Evolutionary conservation across 2,888 invertebrate species (phyloP).

Genomic region (Morinoia aosen): DNA sequence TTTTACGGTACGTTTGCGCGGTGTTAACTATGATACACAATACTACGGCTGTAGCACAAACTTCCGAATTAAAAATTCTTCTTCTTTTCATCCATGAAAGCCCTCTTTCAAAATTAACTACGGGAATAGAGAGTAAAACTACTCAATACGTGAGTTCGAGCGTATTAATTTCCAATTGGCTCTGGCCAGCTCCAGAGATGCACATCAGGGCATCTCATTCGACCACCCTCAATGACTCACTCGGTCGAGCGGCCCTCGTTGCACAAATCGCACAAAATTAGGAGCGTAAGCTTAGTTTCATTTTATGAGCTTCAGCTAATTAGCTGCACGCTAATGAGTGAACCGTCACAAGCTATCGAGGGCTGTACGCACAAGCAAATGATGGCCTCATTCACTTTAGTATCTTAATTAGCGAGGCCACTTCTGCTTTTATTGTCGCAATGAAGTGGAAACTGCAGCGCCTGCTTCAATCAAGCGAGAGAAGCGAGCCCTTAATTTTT

Average conservation of each 20-base stretch:
- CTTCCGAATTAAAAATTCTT: background rate
- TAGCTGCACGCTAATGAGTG: conserved; percentile 4
- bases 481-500: background rate
- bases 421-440: background rate
- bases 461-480: background rate
- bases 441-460: background rate
- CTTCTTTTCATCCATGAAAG: background rate
- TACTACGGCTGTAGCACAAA: background rate
- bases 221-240: background rate
- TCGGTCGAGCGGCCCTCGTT: background rate
- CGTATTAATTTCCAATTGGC: background rate
- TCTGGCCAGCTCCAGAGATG: background rate
- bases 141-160: background rate
- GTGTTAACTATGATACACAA: no score
- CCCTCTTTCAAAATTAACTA: background rate
- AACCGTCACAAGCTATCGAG: background rate
- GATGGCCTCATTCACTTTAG: conserved; percentile 9
- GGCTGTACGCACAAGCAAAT: background rate
- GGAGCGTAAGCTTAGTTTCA: background rate
- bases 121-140: background rate
- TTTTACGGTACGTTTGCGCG: no score
- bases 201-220: background rate
- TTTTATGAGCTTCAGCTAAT: conserved; percentile 17
- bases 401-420: background rate
- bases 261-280: background rate